phyloP scores from a whole-genome alignment of 2,797 vertebrate species.

The Takifugu ocellatus region DNA sequence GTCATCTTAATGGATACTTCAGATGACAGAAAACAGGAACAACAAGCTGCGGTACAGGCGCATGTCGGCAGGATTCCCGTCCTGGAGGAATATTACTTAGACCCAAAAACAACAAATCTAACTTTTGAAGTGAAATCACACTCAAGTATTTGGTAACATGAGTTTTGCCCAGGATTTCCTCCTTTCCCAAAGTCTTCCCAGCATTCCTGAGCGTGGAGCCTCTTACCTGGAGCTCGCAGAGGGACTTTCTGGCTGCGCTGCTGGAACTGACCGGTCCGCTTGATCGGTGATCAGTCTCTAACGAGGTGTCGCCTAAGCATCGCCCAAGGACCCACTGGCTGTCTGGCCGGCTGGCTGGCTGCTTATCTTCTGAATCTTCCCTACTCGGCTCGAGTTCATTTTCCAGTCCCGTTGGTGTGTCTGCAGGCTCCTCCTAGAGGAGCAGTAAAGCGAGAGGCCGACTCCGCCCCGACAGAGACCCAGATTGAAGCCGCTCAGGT shows the following conservation, averaged over 20 bases:
- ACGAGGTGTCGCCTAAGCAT: constrained; percentile 46
- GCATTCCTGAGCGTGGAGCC: constrained; percentile 69
- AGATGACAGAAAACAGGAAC: not conserved
- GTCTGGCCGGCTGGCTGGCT: not conserved
- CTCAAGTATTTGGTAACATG: constrained; percentile 48
- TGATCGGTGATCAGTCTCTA: constrained; percentile 49
- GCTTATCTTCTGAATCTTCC: not conserved
- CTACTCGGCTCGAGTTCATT: constrained; percentile 10
- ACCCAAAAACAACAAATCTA: constrained; percentile 11
- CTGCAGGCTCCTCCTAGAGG: constrained; percentile 71
- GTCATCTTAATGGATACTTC: not conserved
- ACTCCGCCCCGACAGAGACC: constrained; percentile 67
- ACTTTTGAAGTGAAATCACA: constrained; percentile 26
- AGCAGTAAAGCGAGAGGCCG: constrained; percentile 29
- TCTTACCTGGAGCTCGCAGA: constrained; percentile 70
- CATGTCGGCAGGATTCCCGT: no score
- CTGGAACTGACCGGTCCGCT: constrained; percentile 34
- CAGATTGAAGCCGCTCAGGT: constrained; percentile 66
- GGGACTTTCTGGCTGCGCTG: constrained; percentile 21
- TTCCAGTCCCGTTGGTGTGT: constrained; percentile 49
- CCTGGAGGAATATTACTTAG: no score
- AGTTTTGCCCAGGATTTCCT: constrained; percentile 70
- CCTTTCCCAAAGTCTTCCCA: constrained; percentile 62
- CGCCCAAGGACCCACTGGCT: constrained; percentile 32
- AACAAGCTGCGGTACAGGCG: not conserved